A percentile compares a stretch with the other conserved stretches of the same genome.
These are phyloP conservation scores for Drosophila gaucha DNA, from an alignment of 2,888 invertebrate species.

Conservation along the genomic window DNA sequence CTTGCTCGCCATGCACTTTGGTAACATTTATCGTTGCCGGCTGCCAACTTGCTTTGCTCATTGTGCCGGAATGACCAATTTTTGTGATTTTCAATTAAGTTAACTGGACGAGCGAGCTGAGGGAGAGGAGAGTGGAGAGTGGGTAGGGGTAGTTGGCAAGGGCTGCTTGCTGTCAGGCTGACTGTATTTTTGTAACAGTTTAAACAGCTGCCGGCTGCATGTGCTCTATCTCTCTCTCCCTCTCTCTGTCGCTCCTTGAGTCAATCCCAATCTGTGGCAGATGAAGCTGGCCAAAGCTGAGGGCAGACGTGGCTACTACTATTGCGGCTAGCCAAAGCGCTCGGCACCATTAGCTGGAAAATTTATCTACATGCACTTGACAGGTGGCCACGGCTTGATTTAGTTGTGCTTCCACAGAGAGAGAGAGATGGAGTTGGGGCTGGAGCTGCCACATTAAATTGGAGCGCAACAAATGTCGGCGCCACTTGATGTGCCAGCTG, in stretches of 20 bases:
- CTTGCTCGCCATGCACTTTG: slow-evolving; percentile 57
- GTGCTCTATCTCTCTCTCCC: neutral
- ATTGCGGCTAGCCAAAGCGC: slow-evolving; percentile 60
- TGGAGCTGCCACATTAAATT: slow-evolving; percentile 73
- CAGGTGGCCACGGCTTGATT: slow-evolving; percentile 73
- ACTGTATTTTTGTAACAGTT: slow-evolving; percentile 57
- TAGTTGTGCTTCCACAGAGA: slow-evolving; percentile 42
- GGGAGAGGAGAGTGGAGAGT: neutral
- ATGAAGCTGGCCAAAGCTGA: neutral
- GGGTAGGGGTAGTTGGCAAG: neutral
- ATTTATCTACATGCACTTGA: slow-evolving; percentile 80
- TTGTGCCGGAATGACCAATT: slow-evolving; percentile 80
- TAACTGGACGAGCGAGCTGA: slow-evolving; percentile 50
- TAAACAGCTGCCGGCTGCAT: slow-evolving; percentile 67
- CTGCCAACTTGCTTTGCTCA: slow-evolving; percentile 73
- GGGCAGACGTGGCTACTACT: slow-evolving; percentile 5
- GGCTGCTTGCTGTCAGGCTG: slow-evolving; percentile 41
- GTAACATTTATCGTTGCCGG: slow-evolving; percentile 63
- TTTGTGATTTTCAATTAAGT: slow-evolving; percentile 81
- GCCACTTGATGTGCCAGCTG: slow-evolving; percentile 59
- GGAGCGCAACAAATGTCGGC: slow-evolving; percentile 58
- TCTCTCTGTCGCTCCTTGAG: neutral
- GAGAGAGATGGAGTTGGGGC: neutral
- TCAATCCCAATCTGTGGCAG: slow-evolving; percentile 7
- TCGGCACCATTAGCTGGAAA: slow-evolving; percentile 70